These are phyloP conservation scores for Poeciliopsis infans DNA, from an alignment of 2,797 vertebrate species.

Conservation along the genomic window DNA sequence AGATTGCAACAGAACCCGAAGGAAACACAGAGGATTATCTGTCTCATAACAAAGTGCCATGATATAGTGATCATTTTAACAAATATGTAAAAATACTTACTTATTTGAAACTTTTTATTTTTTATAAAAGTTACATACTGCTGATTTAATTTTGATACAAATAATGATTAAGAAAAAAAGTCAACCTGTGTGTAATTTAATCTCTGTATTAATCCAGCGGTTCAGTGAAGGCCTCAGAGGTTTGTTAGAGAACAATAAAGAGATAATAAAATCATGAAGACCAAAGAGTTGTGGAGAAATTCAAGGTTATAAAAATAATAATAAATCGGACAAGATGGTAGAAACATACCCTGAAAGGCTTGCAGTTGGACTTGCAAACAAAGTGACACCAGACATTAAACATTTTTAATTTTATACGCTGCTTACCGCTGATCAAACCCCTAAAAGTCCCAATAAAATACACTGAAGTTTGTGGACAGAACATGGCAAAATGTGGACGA, in stretches of 20 bases:
- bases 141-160: background rate
- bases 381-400: background rate
- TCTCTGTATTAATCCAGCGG: background rate
- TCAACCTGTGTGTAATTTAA: background rate
- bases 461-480: background rate
- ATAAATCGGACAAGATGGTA: background rate
- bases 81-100: too few species aligned
- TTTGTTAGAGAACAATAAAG: background rate
- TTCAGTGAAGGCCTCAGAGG: background rate
- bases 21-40: too few species aligned
- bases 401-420: background rate
- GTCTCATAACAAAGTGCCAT: too few species aligned
- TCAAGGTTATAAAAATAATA: too few species aligned
- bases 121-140: too few species aligned
- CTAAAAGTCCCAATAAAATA: background rate
- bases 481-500: background rate
- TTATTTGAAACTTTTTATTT: too few species aligned
- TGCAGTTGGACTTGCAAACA: background rate
- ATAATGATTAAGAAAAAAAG: background rate
- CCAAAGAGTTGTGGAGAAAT: background rate
- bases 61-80: too few species aligned
- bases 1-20: too few species aligned
- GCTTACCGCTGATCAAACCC: background rate
- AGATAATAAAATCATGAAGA: background rate
- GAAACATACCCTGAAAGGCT: background rate